Evolutionary conservation across 2,888 invertebrate species (phyloP).

Genomic region (Cheilosia pagana): DNA sequence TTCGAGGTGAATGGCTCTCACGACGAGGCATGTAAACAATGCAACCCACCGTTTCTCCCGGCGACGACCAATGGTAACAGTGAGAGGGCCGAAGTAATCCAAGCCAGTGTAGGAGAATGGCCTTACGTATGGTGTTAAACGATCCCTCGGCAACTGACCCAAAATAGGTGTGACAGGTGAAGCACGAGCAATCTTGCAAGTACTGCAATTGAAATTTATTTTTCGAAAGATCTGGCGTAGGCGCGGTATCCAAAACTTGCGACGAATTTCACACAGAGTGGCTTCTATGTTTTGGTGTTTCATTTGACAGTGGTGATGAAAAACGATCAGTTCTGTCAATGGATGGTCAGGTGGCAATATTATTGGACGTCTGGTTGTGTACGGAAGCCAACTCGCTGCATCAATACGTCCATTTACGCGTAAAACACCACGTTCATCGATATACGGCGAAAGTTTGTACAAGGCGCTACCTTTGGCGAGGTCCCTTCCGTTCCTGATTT

Average conservation of each 20-base stretch:
- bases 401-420: slow-evolving; percentile 55
- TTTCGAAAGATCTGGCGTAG: slow-evolving; percentile 39
- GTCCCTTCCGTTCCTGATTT: not conserved
- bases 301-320: slow-evolving; percentile 44
- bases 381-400: slow-evolving; percentile 63
- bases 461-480: slow-evolving; percentile 7
- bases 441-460: slow-evolving; percentile 27
- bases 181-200: slow-evolving; percentile 41
- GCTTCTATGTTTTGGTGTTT: slow-evolving; percentile 66
- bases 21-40: too few relatives aligned
- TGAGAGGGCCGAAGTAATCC: slow-evolving; percentile 66
- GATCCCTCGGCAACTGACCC: slow-evolving; percentile 62
- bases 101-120: slow-evolving; percentile 71
- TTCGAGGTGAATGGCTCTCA: slow-evolving; percentile 54
- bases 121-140: slow-evolving; percentile 68
- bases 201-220: slow-evolving; percentile 37
- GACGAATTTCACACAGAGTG: slow-evolving; percentile 56
- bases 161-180: slow-evolving; percentile 66
- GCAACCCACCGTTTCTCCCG: too few relatives aligned
- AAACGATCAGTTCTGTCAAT: slow-evolving; percentile 43
- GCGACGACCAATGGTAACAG: slow-evolving; percentile 58
- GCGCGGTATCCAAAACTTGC: slow-evolving; percentile 45
- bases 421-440: slow-evolving; percentile 41
- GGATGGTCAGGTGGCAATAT: slow-evolving; percentile 59
- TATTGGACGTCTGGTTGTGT: slow-evolving; percentile 39